Evolutionary conservation across 2,888 invertebrate species (phyloP).

Genomic region (Ichneumon xanthorius): DNA sequence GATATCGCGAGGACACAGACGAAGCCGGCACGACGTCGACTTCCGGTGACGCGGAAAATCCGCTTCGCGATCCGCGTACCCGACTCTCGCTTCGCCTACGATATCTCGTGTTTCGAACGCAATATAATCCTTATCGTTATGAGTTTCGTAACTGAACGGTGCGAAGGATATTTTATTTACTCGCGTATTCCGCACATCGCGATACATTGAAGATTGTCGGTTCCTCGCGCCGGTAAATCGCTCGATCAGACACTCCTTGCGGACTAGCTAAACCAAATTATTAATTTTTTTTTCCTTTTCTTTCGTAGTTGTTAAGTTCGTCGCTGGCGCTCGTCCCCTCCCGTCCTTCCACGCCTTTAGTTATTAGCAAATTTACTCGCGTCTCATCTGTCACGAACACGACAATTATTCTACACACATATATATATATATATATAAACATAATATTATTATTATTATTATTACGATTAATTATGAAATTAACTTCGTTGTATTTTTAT

Average conservation of each 20-base stretch:
- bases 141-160: conserved; percentile 32
- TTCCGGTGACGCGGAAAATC: conserved; percentile 16
- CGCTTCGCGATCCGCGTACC: conserved; percentile 6
- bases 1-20: conserved; percentile 7
- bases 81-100: conserved; percentile 23
- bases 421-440: conserved; percentile 27
- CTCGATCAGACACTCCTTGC: conserved; percentile 51
- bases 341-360: conserved; percentile 30
- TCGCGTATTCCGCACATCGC: conserved; percentile 33
- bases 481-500: conserved; percentile 74
- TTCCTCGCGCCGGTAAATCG: conserved; percentile 11
- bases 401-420: conserved; percentile 31
- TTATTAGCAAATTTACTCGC: conserved; percentile 35
- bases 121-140: conserved; percentile 44
- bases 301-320: conserved; percentile 45
- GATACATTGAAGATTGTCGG: conserved; percentile 12
- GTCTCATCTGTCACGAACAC: conserved; percentile 26
- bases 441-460: conserved; percentile 57
- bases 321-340: conserved; percentile 29
- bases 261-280: conserved; percentile 61
- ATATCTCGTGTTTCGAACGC: conserved; percentile 51
- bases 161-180: conserved; percentile 18
- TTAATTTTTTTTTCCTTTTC: conserved; percentile 12
- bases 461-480: conserved; percentile 66
- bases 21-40: conserved; percentile 21